A percentile compares a stretch with the other conserved stretches of the same genome.
Evolutionary conservation across 2,113 vertebrate genomes (phyloP).

Genomic region (Bubo blakistoni): DNA sequence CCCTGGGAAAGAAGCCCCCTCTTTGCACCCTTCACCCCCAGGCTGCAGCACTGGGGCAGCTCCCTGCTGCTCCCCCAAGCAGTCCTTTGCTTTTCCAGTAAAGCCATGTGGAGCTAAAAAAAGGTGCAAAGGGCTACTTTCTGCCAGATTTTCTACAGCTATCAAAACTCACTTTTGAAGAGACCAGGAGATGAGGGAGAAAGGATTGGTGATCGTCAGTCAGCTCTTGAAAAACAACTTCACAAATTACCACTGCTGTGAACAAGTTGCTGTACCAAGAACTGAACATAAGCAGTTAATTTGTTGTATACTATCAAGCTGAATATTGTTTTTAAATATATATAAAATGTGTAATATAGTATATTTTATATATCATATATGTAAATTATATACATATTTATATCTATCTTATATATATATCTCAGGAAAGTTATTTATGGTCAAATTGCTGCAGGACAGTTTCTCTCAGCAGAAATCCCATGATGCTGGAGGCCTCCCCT

Average conservation of each 20-base stretch:
- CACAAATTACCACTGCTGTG: background rate
- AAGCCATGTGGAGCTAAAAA: background rate
- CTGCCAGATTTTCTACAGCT: background rate
- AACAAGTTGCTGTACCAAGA: background rate
- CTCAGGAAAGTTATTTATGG: background rate
- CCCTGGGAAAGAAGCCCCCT: background rate
- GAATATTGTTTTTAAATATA: background rate
- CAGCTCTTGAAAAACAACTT: background rate
- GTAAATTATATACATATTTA: background rate
- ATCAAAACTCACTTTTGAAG: background rate
- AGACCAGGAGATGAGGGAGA: background rate
- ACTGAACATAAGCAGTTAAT: background rate
- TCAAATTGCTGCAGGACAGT: background rate
- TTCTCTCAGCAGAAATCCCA: background rate
- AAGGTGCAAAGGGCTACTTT: background rate
- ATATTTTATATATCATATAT: background rate
- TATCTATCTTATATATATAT: background rate
- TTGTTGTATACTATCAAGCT: background rate
- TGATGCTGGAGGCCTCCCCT: background rate
- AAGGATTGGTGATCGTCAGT: background rate
- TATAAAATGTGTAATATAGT: background rate
- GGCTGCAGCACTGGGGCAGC: background rate
- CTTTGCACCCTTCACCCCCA: background rate
- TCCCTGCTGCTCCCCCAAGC: background rate
- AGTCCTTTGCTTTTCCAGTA: background rate